A percentile compares a stretch with the other conserved stretches of the same genome.
phyloP scores from a whole-genome alignment of 1,140 invertebrate genomes.

The Thaumatotibia leucotreta region DNA sequence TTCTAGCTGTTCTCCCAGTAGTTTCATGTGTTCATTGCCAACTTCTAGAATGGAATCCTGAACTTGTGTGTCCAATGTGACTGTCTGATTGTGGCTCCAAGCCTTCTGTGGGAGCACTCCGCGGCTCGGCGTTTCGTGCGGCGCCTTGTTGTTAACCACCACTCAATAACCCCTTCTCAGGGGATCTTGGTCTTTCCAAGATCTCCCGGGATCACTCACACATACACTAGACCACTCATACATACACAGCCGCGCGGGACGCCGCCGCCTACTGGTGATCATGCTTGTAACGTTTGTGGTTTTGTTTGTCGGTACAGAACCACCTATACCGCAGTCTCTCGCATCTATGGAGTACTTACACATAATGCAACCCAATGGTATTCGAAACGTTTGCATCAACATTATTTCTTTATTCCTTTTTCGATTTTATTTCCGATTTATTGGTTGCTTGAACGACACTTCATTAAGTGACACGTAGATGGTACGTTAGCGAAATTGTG shows the following conservation, averaged over 20 bases:
- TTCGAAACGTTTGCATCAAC: constrained; percentile 59
- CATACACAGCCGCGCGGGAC: not conserved
- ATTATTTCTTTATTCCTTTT: constrained; percentile 37
- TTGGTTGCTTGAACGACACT: constrained; percentile 39
- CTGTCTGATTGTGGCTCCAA: constrained; percentile 17
- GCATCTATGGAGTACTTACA: constrained; percentile 74
- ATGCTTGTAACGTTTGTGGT: constrained; percentile 69
- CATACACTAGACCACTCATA: not conserved
- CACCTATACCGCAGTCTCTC: constrained; percentile 70
- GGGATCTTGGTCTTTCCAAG: not conserved
- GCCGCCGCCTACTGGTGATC: constrained; percentile 23
- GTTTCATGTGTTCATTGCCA: constrained; percentile 50
- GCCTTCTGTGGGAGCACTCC: not conserved
- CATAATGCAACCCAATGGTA: constrained; percentile 73
- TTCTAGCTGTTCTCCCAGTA: constrained; percentile 60
- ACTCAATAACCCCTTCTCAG: not conserved
- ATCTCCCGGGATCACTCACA: not conserved
- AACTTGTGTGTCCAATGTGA: constrained; percentile 47
- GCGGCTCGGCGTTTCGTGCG: not conserved
- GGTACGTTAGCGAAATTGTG: constrained; percentile 65
- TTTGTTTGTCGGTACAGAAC: constrained; percentile 74
- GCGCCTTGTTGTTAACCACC: not conserved
- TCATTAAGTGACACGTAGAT: constrained; percentile 45
- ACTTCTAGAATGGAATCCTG: constrained; percentile 46
- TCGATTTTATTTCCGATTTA: constrained; percentile 36